Evolutionary conservation across 2,113 vertebrate genomes (phyloP), one percentile per base, ranked within the genome.

Genomic region (Ciconia boyciana): DNA sequence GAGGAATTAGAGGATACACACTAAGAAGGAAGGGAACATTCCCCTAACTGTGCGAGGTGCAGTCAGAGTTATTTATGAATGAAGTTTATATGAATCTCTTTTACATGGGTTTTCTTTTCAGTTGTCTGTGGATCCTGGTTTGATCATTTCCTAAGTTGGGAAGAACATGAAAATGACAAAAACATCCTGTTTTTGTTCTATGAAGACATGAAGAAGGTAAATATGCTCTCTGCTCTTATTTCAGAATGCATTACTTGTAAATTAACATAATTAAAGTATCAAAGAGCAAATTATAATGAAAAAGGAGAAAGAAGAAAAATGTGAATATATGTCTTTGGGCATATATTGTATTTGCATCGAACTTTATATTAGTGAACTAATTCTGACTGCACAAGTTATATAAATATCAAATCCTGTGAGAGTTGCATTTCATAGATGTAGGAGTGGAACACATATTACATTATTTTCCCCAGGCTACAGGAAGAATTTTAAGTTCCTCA

Each of bases 41-140:
- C 25, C 13, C 52, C 58, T 65, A 49, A 55, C 57, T 28, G 19
- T 44, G 18, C 44, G 21, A 70, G 29, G 16, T 34, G 41, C 3
- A 17, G 29, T 26, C 12, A 29, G 39, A 84, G 20, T 54, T 65
- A 34, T 48, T 89, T 62, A 29, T 54, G 11, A 82, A 54, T 32
- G 6, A 92, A 76, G 20, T 55, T 87, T 79, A 34, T 31, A 57
- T 75, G 6, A 66, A 55, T 16, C 26, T 83, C 20, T 84, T 90
- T 66, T 44, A 44, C 21, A 15, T 62, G 91, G 76, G 24, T 48
- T 55, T 60, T 93, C 57, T 90, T 97, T 84, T 39, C 90, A 98
- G 98, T 98, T 94, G 98, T 98, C 22, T 98, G 97, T 3, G 98
- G 98, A 86, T 98, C 98, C 54, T 98, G 98, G 98, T 98, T 98